Conservation (phyloP, 2,113 vertebrate genomes). For the Elaphurus davidianus region DNA sequence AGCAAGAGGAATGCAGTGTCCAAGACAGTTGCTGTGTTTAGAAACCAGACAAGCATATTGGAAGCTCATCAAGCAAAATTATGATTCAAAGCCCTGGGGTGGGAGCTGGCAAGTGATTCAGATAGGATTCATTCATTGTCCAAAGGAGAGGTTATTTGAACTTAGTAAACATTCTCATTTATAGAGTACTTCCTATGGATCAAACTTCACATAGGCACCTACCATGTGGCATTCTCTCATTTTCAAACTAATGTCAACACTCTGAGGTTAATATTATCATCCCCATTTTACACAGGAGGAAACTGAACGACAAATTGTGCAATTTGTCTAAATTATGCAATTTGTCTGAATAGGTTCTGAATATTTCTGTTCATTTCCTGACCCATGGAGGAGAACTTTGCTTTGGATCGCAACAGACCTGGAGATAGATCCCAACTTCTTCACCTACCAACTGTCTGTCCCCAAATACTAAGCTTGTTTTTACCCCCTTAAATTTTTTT, state of each 20-base stretch:
- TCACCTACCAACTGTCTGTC: neutral
- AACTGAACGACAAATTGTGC: neutral
- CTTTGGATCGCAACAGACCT: neutral
- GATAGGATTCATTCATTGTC: neutral
- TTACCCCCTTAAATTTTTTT: neutral
- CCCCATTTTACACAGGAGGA: neutral
- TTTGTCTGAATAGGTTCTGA: neutral
- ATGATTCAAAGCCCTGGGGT: neutral
- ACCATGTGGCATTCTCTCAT: neutral
- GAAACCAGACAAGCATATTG: neutral
- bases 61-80: conserved; percentile 25
- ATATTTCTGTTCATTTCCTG: neutral
- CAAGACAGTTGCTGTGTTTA: neutral
- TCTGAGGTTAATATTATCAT: neutral
- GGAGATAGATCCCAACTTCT: neutral
- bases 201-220: neutral
- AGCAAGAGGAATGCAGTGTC: neutral
- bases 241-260: neutral
- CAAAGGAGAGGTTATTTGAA: neutral
- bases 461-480: neutral
- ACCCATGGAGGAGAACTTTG: neutral
- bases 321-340: neutral
- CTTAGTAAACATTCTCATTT: conserved; percentile 3
- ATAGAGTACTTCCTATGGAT: neutral
- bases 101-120: neutral